phyloP scores from a whole-genome alignment of 2,797 vertebrate species.

The Meriones psammophilus region DNA sequence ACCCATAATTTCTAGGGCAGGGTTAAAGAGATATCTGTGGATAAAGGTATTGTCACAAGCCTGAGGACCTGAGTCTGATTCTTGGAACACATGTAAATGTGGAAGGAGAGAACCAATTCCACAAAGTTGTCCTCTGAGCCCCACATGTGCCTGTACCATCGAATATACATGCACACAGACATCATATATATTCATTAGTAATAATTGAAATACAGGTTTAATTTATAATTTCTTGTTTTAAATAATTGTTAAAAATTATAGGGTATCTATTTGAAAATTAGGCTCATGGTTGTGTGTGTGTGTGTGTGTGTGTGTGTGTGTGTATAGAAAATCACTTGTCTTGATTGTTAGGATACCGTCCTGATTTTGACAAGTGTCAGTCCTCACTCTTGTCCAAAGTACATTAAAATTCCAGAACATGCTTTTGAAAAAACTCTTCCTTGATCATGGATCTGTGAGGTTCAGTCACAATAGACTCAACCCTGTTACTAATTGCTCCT shows the following conservation, averaged over 20 bases:
- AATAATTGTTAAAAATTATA: neutral
- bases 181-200: neutral
- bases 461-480: neutral
- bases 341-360: neutral
- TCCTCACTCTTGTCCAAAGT: neutral
- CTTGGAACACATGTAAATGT: neutral
- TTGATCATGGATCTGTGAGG: neutral
- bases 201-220: neutral
- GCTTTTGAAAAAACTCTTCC: neutral
- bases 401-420: neutral
- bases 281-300: neutral
- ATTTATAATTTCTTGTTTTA: neutral
- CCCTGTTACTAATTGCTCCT: neutral
- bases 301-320: neutral
- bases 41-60: neutral
- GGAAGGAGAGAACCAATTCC: neutral
- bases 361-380: neutral
- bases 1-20: neutral
- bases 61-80: neutral
- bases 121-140: neutral
- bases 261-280: neutral
- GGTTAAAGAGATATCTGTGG: neutral
- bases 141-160: neutral
- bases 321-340: neutral
- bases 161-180: neutral